Base-by-base conservation (phyloP, 2,888 invertebrate genomes). In the Julus scandinavius region DNA sequence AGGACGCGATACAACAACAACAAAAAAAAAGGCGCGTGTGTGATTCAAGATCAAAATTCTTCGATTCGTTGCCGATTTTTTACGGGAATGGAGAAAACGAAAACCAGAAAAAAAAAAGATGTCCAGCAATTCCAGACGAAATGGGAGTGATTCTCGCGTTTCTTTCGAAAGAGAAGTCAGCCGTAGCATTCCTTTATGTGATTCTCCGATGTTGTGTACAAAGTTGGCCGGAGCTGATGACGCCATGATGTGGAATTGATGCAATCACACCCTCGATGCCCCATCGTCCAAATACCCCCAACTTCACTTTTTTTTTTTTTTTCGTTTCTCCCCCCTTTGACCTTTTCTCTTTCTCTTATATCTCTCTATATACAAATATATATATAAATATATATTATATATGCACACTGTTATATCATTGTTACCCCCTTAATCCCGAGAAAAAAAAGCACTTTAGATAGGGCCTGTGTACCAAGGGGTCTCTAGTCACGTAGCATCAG, bases 271-370 rank as follows among this genome's bases (percentile, higher is more conserved):
- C 80, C 80, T 80, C 80, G 80, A 80, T 86, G 49, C 86, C 58
- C 87, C 83, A 58, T 87, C 54, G 80, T 85, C 87, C 87, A 84
- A 85, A 80, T 63, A 80, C 38, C 87, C 45, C 45, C 17, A 87
- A 49, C 54, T 45, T 80, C 45, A 49, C 83, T 38, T 87, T 87
- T 87, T 63, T 80, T 84, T n/a, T n/a, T 45, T 45, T 63, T 80
- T 84, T 45, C 87, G 80, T 87, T 83, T 20, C n/a, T 29, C 87
- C 50, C 83, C 50, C 84, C 29, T 87, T 83, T 40, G 83, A 80
- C 80, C 87, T 84, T 84, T 80, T 80, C 80, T 80, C 80, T 80
- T 80, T 80, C 80, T 80, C 80, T 80, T 80, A 80, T 80, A 80
- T 80, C 80, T 80, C 80, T 80, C 80, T 80, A 80, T 80, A 80